Conservation (phyloP, 2,113 vertebrate genomes). For the Oreotrochilus melanogaster region DNA sequence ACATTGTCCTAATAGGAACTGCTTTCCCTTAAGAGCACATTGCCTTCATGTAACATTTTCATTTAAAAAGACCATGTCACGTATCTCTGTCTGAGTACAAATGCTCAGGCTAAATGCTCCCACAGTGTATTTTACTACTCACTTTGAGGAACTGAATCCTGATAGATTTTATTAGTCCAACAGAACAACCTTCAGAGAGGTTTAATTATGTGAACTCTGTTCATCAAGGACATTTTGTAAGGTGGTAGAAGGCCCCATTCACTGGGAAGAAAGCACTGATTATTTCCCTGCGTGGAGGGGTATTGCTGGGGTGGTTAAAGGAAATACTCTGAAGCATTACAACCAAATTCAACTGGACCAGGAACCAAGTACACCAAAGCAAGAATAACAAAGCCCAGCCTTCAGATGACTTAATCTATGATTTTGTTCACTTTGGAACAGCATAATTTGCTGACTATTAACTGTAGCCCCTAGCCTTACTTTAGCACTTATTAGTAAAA, state of each 20-base stretch:
- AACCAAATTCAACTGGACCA: neutral
- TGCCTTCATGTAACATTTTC: neutral
- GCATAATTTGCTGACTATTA: neutral
- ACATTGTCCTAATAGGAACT: neutral
- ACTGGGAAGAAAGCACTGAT: neutral
- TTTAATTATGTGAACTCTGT: slow-evolving; percentile 2
- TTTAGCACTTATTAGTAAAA: neutral
- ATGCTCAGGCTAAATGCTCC: neutral
- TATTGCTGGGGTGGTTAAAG: neutral
- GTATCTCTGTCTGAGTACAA: neutral
- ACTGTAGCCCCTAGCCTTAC: neutral
- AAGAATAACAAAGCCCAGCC: neutral
- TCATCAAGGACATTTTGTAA: slow-evolving; percentile 1
- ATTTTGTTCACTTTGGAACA: neutral
- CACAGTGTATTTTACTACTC: neutral
- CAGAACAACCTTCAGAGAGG: slow-evolving; percentile 14
- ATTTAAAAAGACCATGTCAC: neutral
- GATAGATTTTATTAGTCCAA: slow-evolving; percentile 23
- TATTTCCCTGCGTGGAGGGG: neutral
- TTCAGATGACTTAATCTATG: neutral
- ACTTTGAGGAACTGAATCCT: slow-evolving; percentile 23
- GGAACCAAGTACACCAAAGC: neutral
- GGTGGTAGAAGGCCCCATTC: neutral
- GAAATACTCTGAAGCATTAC: neutral
- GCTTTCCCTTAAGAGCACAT: neutral